Conservation (phyloP, 2,113 vertebrate species). For the Aptenodytes forsteri region DNA sequence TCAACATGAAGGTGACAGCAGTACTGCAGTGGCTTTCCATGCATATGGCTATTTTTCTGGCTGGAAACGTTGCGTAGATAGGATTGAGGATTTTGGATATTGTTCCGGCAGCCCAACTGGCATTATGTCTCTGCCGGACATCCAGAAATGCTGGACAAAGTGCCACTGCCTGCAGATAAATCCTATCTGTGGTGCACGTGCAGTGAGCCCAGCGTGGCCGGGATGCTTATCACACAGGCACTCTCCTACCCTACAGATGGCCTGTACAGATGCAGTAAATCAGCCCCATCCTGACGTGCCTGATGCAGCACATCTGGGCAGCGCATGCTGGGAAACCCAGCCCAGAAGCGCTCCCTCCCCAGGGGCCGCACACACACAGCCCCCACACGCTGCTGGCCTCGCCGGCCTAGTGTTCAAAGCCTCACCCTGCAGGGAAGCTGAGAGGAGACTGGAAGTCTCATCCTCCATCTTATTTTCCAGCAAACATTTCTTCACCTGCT, state of each 20-base stretch:
- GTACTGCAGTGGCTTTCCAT: not conserved
- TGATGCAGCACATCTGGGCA: constrained; percentile 38
- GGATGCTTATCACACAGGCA: constrained; percentile 18
- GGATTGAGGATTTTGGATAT: not conserved
- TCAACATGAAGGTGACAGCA: not conserved
- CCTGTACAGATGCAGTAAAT: constrained; percentile 47
- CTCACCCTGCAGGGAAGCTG: not conserved
- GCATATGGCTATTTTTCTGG: not conserved
- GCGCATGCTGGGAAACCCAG: constrained; percentile 17
- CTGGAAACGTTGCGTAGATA: not conserved
- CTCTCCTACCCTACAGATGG: constrained; percentile 31
- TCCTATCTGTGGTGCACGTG: not conserved
- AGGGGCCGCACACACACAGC: not conserved
- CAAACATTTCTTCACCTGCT: not conserved
- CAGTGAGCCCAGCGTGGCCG: not conserved
- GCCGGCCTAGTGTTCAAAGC: not conserved
- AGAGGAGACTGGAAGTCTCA: not conserved
- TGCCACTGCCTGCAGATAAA: not conserved
- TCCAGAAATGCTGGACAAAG: not conserved
- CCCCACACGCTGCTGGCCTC: not conserved
- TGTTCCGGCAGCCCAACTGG: not conserved
- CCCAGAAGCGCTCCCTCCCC: not conserved
- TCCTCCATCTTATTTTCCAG: not conserved
- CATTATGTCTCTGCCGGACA: not conserved
- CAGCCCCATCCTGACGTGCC: constrained; percentile 15